Conservation (phyloP, 2,113 vertebrate species). For the Nothobranchius kuhntae region DNA sequence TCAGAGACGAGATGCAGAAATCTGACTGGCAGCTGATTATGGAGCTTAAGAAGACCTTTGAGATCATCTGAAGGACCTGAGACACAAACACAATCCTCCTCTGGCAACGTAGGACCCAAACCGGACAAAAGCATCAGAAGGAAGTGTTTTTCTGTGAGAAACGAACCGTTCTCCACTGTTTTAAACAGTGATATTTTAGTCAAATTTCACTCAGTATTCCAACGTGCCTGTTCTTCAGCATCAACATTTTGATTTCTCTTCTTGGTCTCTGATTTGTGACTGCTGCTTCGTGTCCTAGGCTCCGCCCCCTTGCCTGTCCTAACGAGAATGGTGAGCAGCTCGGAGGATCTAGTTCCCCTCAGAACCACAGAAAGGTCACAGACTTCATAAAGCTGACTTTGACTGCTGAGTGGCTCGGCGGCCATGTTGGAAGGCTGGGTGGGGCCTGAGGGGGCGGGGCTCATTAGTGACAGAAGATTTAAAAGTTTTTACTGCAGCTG, state of each 20-base stretch:
- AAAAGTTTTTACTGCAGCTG: conserved; percentile 63
- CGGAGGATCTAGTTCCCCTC: neutral
- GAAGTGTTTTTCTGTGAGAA: conserved; percentile 76
- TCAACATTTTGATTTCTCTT: conserved; percentile 33
- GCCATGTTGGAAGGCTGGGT: conserved; percentile 21
- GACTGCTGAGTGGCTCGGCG: conserved; percentile 5
- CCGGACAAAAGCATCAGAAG: conserved; percentile 15
- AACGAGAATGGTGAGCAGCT: neutral
- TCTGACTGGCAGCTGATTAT: conserved; percentile 98
- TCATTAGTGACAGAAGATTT: conserved; percentile 37
- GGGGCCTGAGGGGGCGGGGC: neutral
- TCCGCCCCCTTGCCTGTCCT: conserved; percentile 19
- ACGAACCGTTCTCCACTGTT: conserved; percentile 68
- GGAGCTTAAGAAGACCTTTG: conserved; percentile 98
- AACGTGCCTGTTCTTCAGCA: conserved; percentile 72
- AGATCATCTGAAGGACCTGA: conserved; percentile 88
- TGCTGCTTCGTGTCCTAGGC: conserved; percentile 38
- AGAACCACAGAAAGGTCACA: conserved; percentile 9
- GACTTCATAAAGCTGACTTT: conserved; percentile 17
- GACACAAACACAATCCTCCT: conserved; percentile 10
- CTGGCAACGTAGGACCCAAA: neutral
- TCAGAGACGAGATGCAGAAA: conserved; percentile 98
- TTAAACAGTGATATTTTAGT: conserved; percentile 74
- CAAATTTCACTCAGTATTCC: conserved; percentile 61
- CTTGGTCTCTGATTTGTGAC: conserved; percentile 49